Conservation (phyloP, 2,797 vertebrate species). For the Acipenser transmontanus region DNA sequence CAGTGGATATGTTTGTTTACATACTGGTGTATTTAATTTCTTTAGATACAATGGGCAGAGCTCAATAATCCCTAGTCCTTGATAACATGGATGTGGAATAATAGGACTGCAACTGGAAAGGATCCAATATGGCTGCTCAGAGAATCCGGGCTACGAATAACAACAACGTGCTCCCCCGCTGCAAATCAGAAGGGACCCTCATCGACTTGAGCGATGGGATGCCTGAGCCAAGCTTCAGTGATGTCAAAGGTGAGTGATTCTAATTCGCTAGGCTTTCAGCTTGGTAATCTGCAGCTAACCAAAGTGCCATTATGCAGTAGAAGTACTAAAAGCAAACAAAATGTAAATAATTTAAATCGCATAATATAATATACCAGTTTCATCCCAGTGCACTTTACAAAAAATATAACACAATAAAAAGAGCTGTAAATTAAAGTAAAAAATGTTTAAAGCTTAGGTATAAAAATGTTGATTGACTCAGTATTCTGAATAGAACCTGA, state of each 20-base stretch:
- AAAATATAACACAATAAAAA: too few relatives aligned
- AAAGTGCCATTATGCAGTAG: too few relatives aligned
- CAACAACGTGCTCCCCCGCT: slow-evolving; percentile 77
- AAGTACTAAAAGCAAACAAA: too few relatives aligned
- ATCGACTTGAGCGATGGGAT: slow-evolving; percentile 77
- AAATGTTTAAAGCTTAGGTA: too few relatives aligned
- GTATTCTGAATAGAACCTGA: too few relatives aligned
- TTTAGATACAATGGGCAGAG: slow-evolving; percentile 40
- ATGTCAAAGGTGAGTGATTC: slow-evolving; percentile 79
- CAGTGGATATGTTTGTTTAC: neutral
- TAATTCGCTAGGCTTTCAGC: neutral
- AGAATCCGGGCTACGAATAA: slow-evolving; percentile 83
- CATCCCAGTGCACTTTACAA: too few relatives aligned
- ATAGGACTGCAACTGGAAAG: slow-evolving; percentile 13
- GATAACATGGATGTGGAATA: slow-evolving; percentile 23
- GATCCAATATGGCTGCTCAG: slow-evolving; percentile 81
- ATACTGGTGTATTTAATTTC: slow-evolving; percentile 15
- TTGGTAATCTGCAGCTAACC: too few relatives aligned
- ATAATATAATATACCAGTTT: too few relatives aligned
- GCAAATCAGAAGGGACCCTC: slow-evolving; percentile 88
- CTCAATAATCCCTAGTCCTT: slow-evolving; percentile 34
- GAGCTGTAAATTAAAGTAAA: too few relatives aligned
- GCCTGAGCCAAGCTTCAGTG: slow-evolving; percentile 63
- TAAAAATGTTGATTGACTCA: too few relatives aligned
- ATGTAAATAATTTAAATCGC: too few relatives aligned